Evolutionary conservation across 2,888 invertebrate species (phyloP), one percentile per base, ranked within the genome.

Genomic region (Drosophila suboccidentalis): DNA sequence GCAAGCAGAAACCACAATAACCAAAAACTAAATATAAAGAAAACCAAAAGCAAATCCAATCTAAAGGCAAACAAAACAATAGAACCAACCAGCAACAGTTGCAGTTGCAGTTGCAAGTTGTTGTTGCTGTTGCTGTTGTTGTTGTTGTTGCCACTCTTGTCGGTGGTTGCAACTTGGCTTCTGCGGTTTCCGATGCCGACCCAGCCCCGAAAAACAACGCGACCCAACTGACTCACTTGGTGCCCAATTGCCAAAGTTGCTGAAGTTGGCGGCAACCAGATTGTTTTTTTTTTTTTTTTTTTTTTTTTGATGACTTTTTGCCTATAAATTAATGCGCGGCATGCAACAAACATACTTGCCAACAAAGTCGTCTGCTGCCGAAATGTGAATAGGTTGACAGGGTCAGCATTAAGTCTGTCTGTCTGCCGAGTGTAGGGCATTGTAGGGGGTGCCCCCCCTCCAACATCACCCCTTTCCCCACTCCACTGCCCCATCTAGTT

Each of bases 341-440:
- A 73, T 78, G 78, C 75, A 78, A 55, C 79, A 29, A 29, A 29
- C 74, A 69, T 78, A 75, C 5, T 26, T 26, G 22, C 4, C 22
- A 22, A 26, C 75, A 79, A 65, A 79, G 79, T 71, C 86, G 70
- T 85, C 80, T 76, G 67, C 63, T 39, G 49, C 57, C 64, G 63
- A 87, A 87, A 82, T 87, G 82, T 87, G 87, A 82, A 82, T 73
- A 83, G 87, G 87, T 82, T 82, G 77, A 63, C 74, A 74, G 84
- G 82, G 82, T 83, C 87, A 80, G 64, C 78, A 57, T 67, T 72
- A 36, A 57, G 26, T 26, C 26, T 26, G 26, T 26, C 5, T 55
- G 54, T 32, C 55, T 55, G 54, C 17, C 1, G 19, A 19, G 55
- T 43, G 10, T n/a, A 55, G 55, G 50, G 50, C 36, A 50, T 36